Conservation (phyloP, 2,888 invertebrate species). For the Diarsia rubi region DNA sequence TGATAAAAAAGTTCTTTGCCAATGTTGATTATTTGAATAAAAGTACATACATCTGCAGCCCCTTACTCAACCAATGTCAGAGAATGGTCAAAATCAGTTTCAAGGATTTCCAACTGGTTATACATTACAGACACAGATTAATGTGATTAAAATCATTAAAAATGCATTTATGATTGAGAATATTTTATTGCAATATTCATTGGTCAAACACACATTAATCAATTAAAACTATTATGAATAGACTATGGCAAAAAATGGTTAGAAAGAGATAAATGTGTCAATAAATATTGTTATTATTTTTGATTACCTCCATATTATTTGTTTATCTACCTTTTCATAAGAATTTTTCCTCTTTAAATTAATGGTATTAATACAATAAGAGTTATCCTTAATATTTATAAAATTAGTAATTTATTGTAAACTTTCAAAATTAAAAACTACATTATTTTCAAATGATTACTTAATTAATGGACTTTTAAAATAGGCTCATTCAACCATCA, state of each 20-base stretch:
- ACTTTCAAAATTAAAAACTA: too few species aligned
- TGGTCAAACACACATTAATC: neutral
- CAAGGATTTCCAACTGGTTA: neutral
- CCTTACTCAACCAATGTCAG: neutral
- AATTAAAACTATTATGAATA: neutral
- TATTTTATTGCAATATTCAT: neutral
- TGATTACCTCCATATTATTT: neutral
- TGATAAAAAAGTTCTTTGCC: neutral
- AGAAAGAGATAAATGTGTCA: neutral
- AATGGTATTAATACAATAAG: too few species aligned
- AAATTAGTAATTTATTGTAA: too few species aligned
- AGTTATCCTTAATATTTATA: too few species aligned
- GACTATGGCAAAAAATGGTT: neutral
- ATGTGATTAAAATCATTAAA: neutral
- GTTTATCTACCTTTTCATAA: neutral
- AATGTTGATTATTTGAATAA: neutral
- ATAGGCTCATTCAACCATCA: too few species aligned
- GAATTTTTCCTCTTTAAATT: neutral
- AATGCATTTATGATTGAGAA: neutral
- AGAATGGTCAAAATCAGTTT: neutral
- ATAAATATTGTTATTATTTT: slow-evolving; percentile 32
- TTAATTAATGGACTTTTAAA: too few species aligned
- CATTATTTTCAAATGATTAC: too few species aligned
- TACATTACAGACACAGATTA: neutral
- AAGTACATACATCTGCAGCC: neutral